Conservation (phyloP, 2,888 invertebrate species). For the Leptothorax acervorum region DNA sequence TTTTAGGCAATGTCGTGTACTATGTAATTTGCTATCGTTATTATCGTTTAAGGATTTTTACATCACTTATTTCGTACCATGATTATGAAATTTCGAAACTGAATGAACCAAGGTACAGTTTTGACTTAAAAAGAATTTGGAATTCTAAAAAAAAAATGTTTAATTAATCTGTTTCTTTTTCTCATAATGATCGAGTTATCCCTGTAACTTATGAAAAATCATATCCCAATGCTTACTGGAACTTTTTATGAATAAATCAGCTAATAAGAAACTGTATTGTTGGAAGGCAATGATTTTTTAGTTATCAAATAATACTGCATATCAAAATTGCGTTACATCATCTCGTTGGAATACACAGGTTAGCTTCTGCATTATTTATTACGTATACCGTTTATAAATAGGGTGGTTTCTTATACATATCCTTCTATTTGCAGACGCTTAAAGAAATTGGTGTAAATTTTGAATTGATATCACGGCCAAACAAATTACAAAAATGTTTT, state of each 20-base stretch:
- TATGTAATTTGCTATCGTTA: neutral
- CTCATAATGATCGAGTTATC: neutral
- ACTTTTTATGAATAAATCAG: slow-evolving; percentile 41
- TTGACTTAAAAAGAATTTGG: neutral
- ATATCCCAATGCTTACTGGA: slow-evolving; percentile 6
- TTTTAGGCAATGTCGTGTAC: slow-evolving; percentile 4
- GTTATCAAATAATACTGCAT: slow-evolving; percentile 36
- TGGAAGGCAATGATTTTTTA: slow-evolving; percentile 37
- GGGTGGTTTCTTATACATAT: slow-evolving; percentile 1
- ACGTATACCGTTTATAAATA: slow-evolving; percentile 5
- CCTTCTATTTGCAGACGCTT: neutral
- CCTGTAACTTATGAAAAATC: neutral
- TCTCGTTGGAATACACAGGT: slow-evolving; percentile 10
- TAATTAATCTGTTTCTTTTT: neutral
- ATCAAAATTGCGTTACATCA: slow-evolving; percentile 42
- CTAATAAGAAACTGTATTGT: slow-evolving; percentile 30
- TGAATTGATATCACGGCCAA: neutral
- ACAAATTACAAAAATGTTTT: neutral
- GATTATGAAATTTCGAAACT: neutral
- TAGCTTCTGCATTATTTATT: slow-evolving; percentile 19
- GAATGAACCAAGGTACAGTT: neutral
- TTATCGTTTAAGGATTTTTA: slow-evolving; percentile 28
- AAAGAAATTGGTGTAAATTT: slow-evolving; percentile 13
- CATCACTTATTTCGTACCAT: slow-evolving; percentile 1
- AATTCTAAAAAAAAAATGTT: slow-evolving; percentile 4